Evolutionary conservation across 2,113 vertebrate genomes (phyloP).

Genomic region (Burhinus oedicnemus): DNA sequence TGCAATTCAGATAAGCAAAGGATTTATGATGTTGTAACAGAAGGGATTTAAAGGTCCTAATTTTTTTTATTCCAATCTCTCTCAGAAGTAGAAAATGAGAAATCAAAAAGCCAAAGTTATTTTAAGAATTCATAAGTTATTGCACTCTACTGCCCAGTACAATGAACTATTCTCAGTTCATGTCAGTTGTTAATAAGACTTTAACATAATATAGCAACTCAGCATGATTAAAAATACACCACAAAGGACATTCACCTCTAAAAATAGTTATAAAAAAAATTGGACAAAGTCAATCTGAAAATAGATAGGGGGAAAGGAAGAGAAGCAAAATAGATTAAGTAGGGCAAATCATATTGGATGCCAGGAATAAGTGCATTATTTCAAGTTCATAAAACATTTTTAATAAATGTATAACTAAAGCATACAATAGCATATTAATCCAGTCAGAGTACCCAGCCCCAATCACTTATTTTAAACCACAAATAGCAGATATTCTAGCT

Average conservation of each 20-base stretch:
- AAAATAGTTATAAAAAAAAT: slow-evolving; percentile 22
- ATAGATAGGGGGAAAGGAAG: not conserved
- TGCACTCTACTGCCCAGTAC: slow-evolving; percentile 35
- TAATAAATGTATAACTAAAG: not conserved
- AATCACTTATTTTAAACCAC: not conserved
- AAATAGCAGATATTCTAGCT: not conserved
- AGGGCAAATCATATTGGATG: not conserved
- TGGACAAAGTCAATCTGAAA: slow-evolving; percentile 46
- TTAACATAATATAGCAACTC: slow-evolving; percentile 52
- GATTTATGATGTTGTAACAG: not conserved
- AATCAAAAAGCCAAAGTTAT: slow-evolving; percentile 39
- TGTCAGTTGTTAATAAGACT: slow-evolving; percentile 55
- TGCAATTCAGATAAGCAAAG: not conserved
- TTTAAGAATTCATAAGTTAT: slow-evolving; percentile 51
- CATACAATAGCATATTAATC: not conserved
- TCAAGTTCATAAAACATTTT: slow-evolving; percentile 22
- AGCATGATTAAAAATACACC: slow-evolving; percentile 54
- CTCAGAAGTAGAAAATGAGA: slow-evolving; percentile 19
- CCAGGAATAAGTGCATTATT: slow-evolving; percentile 14
- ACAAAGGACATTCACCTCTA: slow-evolving; percentile 44
- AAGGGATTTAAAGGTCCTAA: not conserved
- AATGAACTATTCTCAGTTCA: slow-evolving; percentile 41
- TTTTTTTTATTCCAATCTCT: not conserved
- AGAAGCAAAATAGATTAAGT: slow-evolving; percentile 20
- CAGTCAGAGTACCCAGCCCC: not conserved